Evolutionary conservation across 2,113 vertebrate species (phyloP), one percentile per base, ranked within the genome.

Genomic region (Platanista minor): DNA sequence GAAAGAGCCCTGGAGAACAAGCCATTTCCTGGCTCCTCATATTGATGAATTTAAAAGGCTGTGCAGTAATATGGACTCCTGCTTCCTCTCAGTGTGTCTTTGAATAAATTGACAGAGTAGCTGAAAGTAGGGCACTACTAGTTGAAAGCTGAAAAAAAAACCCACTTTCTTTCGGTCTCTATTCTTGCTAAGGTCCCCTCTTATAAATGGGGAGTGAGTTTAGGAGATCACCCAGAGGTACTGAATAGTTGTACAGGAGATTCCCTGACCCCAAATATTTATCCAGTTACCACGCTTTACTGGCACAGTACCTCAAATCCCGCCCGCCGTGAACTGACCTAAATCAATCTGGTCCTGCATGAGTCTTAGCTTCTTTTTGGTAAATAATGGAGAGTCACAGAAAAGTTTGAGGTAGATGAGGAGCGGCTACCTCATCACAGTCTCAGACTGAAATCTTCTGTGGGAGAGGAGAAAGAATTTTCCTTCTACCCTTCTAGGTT

Each of bases 1-100:
- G 59, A 95, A 96, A 87, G 57, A 96, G 21, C 75, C 78, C 85
- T 61, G 39, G 52, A 85, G 29, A 88, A 62, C 84, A 69, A 25
- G 21, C 57, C 27, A 81, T 87, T 94, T 94, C 52, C 92, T 96
- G 77, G 39, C 54, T 91, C 31, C 11, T 82, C 1, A 5, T 41
- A 41, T 61, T 62, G 43, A 49, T 18, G 36, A 43, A 4, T 52
- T 90, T 6, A 15, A 31, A 91, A 33, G 75, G 20, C 3, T 7
- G 10, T 29, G 62, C 69, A 92, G 1, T 75, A 89, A n/a, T 74
- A 72, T 4, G 12, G 64, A 62, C 59, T 90, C 78, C 33, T 57
- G 64, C 66, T 96, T 77, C 36, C 75, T 93, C 46, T 86, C 87
- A 71, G n/a, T 78, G 12, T 84, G 36, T 84, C 80, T 95, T 93